Conservation (phyloP, 2,113 vertebrate species). For the Lasiurus borealis region DNA sequence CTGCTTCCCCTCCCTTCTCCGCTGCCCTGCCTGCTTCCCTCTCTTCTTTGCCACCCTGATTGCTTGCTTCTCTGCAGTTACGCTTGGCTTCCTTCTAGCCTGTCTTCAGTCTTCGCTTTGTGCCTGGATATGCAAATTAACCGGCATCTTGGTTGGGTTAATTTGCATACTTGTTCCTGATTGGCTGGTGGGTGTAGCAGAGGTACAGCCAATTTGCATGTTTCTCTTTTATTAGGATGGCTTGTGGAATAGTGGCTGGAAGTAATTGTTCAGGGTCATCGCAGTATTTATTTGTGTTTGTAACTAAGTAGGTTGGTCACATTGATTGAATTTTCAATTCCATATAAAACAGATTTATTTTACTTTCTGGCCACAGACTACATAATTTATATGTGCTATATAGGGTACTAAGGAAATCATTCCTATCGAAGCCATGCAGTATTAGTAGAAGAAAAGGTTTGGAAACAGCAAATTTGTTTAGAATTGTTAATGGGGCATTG, state of each 20-base stretch:
- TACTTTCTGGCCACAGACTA: background rate
- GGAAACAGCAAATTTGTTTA: background rate
- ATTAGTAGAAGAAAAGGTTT: background rate
- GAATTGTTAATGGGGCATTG: background rate
- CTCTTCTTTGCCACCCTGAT: no score
- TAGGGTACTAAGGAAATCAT: background rate
- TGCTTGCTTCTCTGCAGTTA: no score
- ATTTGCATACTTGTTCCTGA: no score
- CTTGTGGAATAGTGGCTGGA: background rate
- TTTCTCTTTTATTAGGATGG: no score
- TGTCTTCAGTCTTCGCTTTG: no score
- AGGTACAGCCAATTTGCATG: no score
- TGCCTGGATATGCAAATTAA: no score
- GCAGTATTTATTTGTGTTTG: background rate
- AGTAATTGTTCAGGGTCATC: background rate
- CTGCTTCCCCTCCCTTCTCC: no score
- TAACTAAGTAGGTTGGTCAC: background rate
- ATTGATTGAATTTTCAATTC: background rate
- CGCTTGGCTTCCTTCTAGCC: no score
- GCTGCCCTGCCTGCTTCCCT: no score
- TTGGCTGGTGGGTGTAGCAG: no score
- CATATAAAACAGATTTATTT: background rate
- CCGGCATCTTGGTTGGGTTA: no score
- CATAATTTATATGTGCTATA: background rate
- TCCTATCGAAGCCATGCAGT: background rate